Evolutionary conservation across 2,888 invertebrate genomes (phyloP).

Genomic region (Rotaria macrura): DNA sequence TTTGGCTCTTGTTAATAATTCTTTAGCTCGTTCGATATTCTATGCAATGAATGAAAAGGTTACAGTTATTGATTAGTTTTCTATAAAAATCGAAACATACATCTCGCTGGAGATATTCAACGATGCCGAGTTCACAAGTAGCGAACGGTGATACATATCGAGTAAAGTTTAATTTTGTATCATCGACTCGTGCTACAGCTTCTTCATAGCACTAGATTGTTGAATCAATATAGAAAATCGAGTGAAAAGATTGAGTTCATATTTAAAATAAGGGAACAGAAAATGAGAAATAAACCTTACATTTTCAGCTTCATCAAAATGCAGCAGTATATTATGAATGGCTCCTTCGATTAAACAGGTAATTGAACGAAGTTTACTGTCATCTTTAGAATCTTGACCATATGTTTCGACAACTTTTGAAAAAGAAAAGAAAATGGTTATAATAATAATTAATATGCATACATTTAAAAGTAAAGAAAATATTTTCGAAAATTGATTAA

Average conservation of each 20-base stretch:
- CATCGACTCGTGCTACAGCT: slow-evolving; percentile 52
- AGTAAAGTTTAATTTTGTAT: slow-evolving; percentile 35
- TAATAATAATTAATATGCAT: not conserved
- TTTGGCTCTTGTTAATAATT: slow-evolving; percentile 8
- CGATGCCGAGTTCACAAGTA: slow-evolving; percentile 56
- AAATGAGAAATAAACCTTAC: too few species aligned
- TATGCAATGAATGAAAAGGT: not conserved
- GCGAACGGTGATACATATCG: slow-evolving; percentile 60
- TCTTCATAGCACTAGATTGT: slow-evolving; percentile 44
- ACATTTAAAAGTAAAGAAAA: slow-evolving; percentile 36
- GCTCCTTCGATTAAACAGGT: slow-evolving; percentile 45
- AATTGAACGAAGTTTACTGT: slow-evolving; percentile 40
- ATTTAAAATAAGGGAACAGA: too few species aligned
- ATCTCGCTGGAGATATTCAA: not conserved
- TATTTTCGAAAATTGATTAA: slow-evolving; percentile 28
- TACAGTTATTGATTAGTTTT: not conserved
- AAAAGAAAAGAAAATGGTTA: not conserved
- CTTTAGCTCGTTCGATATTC: not conserved
- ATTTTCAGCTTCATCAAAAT: slow-evolving; percentile 42
- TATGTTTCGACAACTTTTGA: not conserved
- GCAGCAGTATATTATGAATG: slow-evolving; percentile 41
- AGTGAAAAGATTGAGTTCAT: not conserved
- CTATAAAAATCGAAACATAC: not conserved
- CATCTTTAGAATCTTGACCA: slow-evolving; percentile 21
- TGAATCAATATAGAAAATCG: not conserved